Conservation (phyloP, 35 echinoderm and acorn worm genomes). For the Acanthaster planci region DNA sequence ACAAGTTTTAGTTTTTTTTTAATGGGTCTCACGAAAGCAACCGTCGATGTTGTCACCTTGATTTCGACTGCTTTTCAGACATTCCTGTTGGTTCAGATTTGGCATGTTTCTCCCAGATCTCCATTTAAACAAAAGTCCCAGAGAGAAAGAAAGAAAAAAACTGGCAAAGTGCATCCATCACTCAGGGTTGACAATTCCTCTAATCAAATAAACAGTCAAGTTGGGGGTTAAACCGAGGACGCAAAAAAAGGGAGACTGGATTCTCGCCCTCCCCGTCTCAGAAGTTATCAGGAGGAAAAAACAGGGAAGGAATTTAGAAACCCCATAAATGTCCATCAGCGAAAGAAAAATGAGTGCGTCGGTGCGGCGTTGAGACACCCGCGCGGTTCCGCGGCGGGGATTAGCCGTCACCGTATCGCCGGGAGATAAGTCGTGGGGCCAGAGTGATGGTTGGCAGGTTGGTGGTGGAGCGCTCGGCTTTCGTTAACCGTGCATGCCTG, state of each 20-base stretch:
- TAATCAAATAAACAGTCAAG: slow-evolving; percentile 19
- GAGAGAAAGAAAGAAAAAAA: not conserved
- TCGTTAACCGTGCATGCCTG: no score
- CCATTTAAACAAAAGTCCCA: not conserved
- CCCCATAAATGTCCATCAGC: not conserved
- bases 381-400: no score
- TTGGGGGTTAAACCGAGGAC: slow-evolving; percentile 1
- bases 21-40: not conserved
- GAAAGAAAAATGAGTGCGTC: not conserved
- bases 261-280: not conserved
- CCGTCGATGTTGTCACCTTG: not conserved
- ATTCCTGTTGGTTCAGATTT: not conserved
- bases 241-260: not conserved
- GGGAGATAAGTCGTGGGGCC: no score
- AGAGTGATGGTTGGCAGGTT: no score
- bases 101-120: not conserved
- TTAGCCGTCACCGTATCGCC: no score
- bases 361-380: no score
- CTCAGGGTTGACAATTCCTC: not conserved
- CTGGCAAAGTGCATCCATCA: not conserved
- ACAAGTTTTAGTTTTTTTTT: not conserved
- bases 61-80: not conserved
- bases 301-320: not conserved
- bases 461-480: no score
- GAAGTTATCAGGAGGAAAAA: not conserved